Conservation (phyloP, 2,113 vertebrate genomes). For the Erpornis zantholeuca region DNA sequence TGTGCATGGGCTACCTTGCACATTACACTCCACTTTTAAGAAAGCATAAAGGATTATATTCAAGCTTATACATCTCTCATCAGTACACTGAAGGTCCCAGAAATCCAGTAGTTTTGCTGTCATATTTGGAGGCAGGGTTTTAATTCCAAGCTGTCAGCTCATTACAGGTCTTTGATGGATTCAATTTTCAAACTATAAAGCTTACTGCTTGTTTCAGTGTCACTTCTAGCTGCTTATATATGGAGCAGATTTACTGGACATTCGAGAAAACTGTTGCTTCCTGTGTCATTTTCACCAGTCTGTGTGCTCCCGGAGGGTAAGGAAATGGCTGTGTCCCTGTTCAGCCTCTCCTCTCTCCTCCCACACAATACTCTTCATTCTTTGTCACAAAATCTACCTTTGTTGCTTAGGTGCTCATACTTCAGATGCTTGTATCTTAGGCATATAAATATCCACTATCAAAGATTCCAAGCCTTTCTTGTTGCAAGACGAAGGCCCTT, state of each 20-base stretch:
- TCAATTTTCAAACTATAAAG: neutral
- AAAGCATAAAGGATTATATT: neutral
- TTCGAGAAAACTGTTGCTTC: neutral
- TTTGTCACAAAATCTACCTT: neutral
- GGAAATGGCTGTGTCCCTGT: neutral
- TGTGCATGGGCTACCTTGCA: neutral
- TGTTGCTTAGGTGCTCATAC: neutral
- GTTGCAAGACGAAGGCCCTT: neutral
- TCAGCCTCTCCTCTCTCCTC: neutral
- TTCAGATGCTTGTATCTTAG: neutral
- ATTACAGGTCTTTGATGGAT: neutral
- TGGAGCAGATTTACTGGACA: neutral
- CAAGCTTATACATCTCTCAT: neutral
- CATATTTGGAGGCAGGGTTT: rapidly evolving
- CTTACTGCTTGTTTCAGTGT: neutral
- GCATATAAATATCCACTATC: neutral
- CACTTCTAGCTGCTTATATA: neutral
- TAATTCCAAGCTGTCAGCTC: neutral
- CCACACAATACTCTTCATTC: neutral
- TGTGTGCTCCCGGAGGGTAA: neutral
- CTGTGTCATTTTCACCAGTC: neutral
- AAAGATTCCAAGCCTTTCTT: neutral
- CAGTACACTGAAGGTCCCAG: neutral
- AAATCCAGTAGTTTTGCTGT: neutral
- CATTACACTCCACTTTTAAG: neutral